Conservation (phyloP, 92 coral and sea anemone genomes). For the Heliopora coerulea region DNA sequence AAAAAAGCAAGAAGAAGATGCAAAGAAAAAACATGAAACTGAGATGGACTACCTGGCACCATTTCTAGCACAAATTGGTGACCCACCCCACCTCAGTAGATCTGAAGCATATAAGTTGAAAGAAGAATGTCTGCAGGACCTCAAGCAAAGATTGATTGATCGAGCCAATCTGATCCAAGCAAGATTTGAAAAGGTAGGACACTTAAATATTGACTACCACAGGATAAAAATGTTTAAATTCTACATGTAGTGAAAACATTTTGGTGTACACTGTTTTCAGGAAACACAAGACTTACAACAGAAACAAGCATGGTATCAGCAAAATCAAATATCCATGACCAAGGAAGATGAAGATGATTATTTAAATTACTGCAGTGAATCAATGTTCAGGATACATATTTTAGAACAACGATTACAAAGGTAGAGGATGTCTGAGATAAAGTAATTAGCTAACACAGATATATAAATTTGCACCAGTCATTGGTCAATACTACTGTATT, state of each 20-base stretch:
- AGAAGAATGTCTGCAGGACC: slow-evolving; percentile 98
- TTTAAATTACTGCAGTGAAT: slow-evolving; percentile 93
- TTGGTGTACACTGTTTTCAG: too few species aligned
- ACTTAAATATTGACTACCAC: neutral
- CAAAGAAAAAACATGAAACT: slow-evolving; percentile 94
- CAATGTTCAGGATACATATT: slow-evolving; percentile 99
- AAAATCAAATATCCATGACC: slow-evolving; percentile 96
- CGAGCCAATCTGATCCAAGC: slow-evolving; percentile 98
- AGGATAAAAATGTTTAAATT: neutral
- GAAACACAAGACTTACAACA: slow-evolving; percentile 97
- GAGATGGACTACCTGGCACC: slow-evolving; percentile 98
- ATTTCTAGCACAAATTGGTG: slow-evolving; percentile 98
- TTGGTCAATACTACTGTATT: too few species aligned
- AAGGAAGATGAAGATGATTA: slow-evolving; percentile 99
- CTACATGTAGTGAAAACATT: neutral
- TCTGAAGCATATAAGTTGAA: slow-evolving; percentile 90
- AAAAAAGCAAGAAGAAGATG: slow-evolving; percentile 91
- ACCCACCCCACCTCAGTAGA: slow-evolving; percentile 78
- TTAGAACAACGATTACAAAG: slow-evolving; percentile 92
- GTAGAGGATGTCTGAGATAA: slow-evolving; percentile 32
- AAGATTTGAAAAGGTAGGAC: slow-evolving; percentile 89
- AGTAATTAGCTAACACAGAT: too few species aligned
- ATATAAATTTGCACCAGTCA: too few species aligned
- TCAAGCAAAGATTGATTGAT: slow-evolving; percentile 91
- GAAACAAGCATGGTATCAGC: slow-evolving; percentile 98